These are phyloP conservation scores for Sceliomorpha sp. DNA, from an alignment of 2,888 invertebrate genomes.

Conservation along the genomic window DNA sequence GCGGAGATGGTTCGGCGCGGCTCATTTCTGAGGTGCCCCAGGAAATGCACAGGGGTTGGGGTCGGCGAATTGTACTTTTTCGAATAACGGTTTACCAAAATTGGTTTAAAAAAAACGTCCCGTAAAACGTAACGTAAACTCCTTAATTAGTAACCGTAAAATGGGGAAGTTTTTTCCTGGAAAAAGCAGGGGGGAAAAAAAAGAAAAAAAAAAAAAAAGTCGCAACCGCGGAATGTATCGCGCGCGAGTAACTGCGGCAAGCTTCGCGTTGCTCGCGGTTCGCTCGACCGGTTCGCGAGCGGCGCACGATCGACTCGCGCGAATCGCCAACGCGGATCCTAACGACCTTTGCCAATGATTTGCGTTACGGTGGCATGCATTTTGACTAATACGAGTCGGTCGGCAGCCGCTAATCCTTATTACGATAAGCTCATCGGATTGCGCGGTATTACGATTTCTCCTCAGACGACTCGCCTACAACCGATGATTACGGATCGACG, in stretches of 20 bases:
- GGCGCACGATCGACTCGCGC: constrained; percentile 19
- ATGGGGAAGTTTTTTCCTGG: no score
- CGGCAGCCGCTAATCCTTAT: constrained; percentile 41
- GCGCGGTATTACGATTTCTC: constrained; percentile 26
- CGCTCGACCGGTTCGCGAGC: constrained; percentile 19
- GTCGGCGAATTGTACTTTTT: no score
- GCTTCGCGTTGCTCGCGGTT: constrained; percentile 19
- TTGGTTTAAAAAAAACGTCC: no score
- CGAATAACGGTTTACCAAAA: no score
- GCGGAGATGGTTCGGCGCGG: no score
- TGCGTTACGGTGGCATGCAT: constrained; percentile 24
- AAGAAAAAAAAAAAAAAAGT: constrained; percentile 5
- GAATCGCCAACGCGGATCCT: constrained; percentile 23
- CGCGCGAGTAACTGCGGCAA: constrained; percentile 24
- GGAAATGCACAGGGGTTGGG: no score
- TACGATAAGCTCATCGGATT: constrained; percentile 46
- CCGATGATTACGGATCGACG: constrained; percentile 16
- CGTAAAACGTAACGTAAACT: not conserved
- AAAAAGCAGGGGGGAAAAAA: no score
- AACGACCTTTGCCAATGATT: constrained; percentile 29
- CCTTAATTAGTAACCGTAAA: no score
- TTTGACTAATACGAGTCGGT: constrained; percentile 32
- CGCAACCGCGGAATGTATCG: constrained; percentile 23
- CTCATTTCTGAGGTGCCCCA: no score
- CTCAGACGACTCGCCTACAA: constrained; percentile 17